These are phyloP conservation scores for Asobara japonica DNA, from an alignment of 1,140 invertebrate species.

Conservation along the genomic window DNA sequence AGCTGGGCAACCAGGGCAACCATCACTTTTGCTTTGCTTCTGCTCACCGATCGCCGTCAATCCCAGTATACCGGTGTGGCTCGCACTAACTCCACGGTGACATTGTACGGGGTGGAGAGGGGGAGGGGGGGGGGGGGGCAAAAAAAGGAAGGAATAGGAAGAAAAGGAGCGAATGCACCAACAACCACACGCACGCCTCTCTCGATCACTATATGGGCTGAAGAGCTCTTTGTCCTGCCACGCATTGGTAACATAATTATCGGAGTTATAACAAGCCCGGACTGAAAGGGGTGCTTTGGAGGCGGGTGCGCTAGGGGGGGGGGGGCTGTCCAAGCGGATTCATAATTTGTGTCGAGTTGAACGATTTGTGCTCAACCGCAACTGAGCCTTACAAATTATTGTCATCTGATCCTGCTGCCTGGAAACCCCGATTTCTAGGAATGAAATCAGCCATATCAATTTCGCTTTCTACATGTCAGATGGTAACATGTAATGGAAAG, in stretches of 20 bases:
- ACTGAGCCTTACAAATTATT: neutral
- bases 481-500: too few species aligned
- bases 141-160: neutral
- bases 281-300: constrained; percentile 40
- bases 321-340: neutral
- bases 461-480: neutral
- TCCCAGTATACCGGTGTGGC: constrained; percentile 3
- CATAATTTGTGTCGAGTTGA: neutral
- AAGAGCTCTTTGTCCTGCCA: constrained; percentile 62
- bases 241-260: constrained; percentile 69
- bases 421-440: neutral
- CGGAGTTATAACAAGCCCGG: constrained; percentile 67
- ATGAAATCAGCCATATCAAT: neutral
- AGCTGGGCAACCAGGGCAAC: constrained; percentile 64
- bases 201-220: neutral
- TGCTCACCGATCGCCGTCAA: constrained; percentile 41
- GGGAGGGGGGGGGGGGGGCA: too few species aligned
- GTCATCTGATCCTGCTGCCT: neutral
- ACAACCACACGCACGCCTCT: constrained; percentile 22
- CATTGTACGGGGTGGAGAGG: neutral
- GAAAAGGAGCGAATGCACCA: neutral
- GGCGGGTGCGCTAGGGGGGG: neutral
- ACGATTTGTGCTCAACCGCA: neutral
- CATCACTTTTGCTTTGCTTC: constrained; percentile 57
- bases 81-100: neutral